These are phyloP conservation scores for Homalodisca vitripennis DNA, from an alignment of 1,140 invertebrate species.

Conservation along the genomic window DNA sequence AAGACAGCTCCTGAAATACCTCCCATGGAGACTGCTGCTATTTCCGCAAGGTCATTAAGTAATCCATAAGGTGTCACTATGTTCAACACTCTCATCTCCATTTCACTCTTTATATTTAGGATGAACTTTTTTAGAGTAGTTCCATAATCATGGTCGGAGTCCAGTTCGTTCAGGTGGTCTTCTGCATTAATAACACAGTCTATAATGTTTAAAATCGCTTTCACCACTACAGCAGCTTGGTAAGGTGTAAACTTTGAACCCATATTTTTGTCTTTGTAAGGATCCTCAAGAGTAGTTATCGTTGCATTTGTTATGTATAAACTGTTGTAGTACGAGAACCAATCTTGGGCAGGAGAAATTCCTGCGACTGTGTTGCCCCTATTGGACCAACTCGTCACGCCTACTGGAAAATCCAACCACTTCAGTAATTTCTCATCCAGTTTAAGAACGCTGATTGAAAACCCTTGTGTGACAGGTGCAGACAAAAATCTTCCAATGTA, in stretches of 20 bases:
- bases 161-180: not conserved
- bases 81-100: not conserved
- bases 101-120: not conserved
- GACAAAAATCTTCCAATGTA: slow-evolving; percentile 1
- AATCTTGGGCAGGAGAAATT: too few relatives aligned
- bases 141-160: slow-evolving; percentile 8
- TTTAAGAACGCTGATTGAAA: slow-evolving; percentile 24
- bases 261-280: not conserved
- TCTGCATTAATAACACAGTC: not conserved
- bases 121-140: slow-evolving; percentile 1
- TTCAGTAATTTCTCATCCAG: not conserved
- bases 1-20: slow-evolving; percentile 2
- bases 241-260: slow-evolving; percentile 5
- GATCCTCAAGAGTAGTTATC: not conserved
- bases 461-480: not conserved
- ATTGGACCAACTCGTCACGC: not conserved
- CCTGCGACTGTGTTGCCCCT: not conserved
- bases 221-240: not conserved
- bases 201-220: not conserved
- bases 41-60: not conserved
- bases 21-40: slow-evolving; percentile 1
- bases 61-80: not conserved
- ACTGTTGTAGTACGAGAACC: not conserved
- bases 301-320: not conserved
- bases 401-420: not conserved